A percentile compares a stretch with the other conserved stretches of the same genome.
Conservation (phyloP, 2,888 invertebrate genomes). For the Perithous albicinctus region DNA sequence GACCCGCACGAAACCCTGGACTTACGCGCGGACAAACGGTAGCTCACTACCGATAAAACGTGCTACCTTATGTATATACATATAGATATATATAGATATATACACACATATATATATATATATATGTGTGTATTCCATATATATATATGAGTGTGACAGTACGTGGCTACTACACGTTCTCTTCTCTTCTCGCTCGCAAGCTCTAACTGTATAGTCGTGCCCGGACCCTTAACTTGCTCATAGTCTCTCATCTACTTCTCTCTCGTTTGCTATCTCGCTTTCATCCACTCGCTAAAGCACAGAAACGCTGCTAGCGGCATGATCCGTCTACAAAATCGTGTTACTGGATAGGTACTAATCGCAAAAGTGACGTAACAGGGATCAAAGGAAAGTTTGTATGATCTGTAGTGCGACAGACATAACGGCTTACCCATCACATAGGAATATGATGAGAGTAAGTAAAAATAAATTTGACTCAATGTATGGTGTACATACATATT, state of each 20-base stretch:
- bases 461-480: too few species aligned
- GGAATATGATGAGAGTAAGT: too few species aligned
- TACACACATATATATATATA: too few species aligned
- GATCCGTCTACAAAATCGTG: background rate
- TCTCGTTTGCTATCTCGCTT: slow-evolving; percentile 5
- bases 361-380: background rate
- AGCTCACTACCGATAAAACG: slow-evolving; percentile 66
- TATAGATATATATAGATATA: too few species aligned
- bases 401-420: background rate
- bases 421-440: too few species aligned
- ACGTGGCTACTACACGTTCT: slow-evolving; percentile 2
- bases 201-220: background rate
- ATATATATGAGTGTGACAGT: background rate
- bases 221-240: background rate
- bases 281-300: background rate
- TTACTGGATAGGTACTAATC: background rate
- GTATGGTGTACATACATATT: too few species aligned
- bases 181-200: slow-evolving; percentile 4
- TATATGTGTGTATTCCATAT: too few species aligned
- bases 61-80: slow-evolving; percentile 44
- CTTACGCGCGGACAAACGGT: slow-evolving; percentile 63
- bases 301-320: background rate
- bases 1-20: slow-evolving; percentile 74
- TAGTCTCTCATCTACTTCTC: background rate
- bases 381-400: too few species aligned